Evolutionary conservation across 2,888 invertebrate genomes (phyloP).

Genomic region (Thysanoteuthis rhombus): DNA sequence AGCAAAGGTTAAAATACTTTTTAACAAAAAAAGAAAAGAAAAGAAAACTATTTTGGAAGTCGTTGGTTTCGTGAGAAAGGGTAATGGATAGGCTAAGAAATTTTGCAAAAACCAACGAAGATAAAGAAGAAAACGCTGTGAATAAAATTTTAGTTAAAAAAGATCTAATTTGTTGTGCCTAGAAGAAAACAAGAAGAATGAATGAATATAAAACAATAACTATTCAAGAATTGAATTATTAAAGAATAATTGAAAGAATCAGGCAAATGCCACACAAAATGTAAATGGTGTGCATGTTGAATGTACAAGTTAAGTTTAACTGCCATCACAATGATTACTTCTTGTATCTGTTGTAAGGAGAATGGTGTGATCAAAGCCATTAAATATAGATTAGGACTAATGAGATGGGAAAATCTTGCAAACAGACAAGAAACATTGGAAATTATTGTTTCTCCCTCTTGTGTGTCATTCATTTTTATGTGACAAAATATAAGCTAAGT

Average conservation of each 20-base stretch:
- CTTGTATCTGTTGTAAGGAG: background rate
- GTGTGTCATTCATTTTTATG: background rate
- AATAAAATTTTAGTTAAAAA: background rate
- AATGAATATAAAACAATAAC: background rate
- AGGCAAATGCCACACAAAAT: background rate
- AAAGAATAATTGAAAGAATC: background rate
- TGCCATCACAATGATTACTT: background rate
- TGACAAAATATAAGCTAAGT: background rate
- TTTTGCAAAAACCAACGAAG: background rate
- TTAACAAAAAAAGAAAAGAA: background rate
- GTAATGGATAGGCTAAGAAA: background rate
- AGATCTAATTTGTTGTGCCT: background rate
- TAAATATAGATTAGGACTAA: background rate
- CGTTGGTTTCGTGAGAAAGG: background rate
- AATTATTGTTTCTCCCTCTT: background rate
- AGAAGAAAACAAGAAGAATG: background rate
- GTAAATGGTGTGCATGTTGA: background rate
- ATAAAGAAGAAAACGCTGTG: background rate
- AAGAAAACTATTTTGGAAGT: background rate
- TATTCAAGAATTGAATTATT: background rate
- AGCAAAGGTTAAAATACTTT: background rate
- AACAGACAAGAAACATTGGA: background rate
- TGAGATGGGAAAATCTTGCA: background rate
- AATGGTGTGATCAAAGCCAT: background rate
- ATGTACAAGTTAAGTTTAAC: conserved; percentile 1